Conservation (phyloP, 2,888 invertebrate species). For the Tupiocoris notatus region DNA sequence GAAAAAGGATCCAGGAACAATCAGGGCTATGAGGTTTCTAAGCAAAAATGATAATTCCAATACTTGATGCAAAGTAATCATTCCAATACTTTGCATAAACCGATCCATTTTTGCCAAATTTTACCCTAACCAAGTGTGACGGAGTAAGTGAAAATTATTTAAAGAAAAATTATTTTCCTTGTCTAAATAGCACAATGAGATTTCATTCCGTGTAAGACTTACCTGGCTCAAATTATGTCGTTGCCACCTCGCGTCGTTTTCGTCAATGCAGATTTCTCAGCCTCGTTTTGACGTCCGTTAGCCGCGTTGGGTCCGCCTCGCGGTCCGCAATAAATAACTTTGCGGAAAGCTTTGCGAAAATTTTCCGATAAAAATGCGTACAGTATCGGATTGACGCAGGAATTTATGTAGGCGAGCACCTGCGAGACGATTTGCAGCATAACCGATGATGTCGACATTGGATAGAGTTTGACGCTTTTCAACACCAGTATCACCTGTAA, state of each 20-base stretch:
- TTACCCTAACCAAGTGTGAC: too few species aligned
- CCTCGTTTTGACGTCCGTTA: constrained; percentile 48
- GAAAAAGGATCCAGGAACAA: too few species aligned
- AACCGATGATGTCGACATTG: constrained; percentile 67
- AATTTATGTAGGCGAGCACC: constrained; percentile 87
- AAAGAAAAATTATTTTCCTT: too few species aligned
- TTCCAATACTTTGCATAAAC: too few species aligned
- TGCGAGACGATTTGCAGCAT: constrained; percentile 75
- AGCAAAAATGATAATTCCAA: too few species aligned
- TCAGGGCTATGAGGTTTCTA: too few species aligned
- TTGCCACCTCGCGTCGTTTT: constrained; percentile 47
- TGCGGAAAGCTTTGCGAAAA: constrained; percentile 84
- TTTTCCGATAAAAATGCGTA: constrained; percentile 94
- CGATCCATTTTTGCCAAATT: too few species aligned
- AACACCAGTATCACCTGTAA: constrained; percentile 74
- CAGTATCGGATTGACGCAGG: constrained; percentile 90
- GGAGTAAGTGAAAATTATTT: too few species aligned
- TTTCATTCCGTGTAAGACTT: too few species aligned
- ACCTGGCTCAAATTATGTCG: constrained; percentile 48
- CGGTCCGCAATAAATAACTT: constrained; percentile 61
- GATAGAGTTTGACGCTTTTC: constrained; percentile 71
- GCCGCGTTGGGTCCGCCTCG: constrained; percentile 44
- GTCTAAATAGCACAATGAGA: too few species aligned
- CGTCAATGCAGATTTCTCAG: constrained; percentile 50
- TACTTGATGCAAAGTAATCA: too few species aligned